phyloP scores from a whole-genome alignment of 2,113 vertebrate species.

The Lagopus leucura region DNA sequence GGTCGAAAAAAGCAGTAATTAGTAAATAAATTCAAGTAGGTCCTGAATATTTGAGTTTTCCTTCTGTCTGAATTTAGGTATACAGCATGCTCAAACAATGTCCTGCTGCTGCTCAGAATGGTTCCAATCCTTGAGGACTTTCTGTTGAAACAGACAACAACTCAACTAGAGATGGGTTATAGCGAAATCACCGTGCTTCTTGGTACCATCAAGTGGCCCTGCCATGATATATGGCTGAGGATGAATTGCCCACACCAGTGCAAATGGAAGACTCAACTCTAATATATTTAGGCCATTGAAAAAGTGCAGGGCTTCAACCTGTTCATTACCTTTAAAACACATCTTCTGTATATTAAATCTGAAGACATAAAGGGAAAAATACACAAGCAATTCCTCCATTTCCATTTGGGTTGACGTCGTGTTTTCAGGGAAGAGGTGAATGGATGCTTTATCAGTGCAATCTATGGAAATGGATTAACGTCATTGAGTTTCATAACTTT shows the following conservation, averaged over 20 bases:
- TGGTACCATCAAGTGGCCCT: not conserved
- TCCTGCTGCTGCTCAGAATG: not conserved
- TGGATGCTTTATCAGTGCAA: not conserved
- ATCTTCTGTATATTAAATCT: not conserved
- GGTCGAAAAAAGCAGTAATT: not conserved
- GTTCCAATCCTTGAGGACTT: not conserved
- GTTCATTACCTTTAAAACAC: not conserved
- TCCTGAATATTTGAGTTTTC: not conserved
- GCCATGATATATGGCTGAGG: not conserved
- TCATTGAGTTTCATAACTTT: not conserved
- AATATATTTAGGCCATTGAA: not conserved
- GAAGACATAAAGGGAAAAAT: not conserved
- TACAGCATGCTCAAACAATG: not conserved
- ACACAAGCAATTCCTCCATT: not conserved
- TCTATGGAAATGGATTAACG: not conserved
- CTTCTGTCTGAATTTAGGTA: not conserved
- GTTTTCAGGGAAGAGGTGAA: not conserved
- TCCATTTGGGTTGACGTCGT: not conserved
- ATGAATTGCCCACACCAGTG: not conserved
- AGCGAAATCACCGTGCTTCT: not conserved
- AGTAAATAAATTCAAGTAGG: not conserved
- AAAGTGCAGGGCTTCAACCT: not conserved
- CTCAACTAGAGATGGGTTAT: not conserved
- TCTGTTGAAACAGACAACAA: no score
- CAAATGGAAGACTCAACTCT: not conserved